These are phyloP conservation scores for Pseudorhombus dupliciocellatus DNA, from an alignment of 2,113 vertebrate genomes.

Conservation along the genomic window DNA sequence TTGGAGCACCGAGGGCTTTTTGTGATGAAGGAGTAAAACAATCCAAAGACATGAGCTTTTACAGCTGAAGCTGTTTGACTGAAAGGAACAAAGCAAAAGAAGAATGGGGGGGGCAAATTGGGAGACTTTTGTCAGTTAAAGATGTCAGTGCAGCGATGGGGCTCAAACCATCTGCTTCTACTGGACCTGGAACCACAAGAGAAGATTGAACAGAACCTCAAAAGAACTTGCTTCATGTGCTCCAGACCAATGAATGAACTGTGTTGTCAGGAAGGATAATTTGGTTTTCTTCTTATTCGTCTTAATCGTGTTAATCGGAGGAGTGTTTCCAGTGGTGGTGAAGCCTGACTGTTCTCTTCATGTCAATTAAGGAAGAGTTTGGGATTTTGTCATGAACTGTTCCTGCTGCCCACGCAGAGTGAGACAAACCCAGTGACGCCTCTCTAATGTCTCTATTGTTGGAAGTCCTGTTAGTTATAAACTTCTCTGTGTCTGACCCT, in stretches of 20 bases:
- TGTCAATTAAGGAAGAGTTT: neutral
- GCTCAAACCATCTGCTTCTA: constrained; percentile 3
- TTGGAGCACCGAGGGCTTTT: constrained; percentile 13
- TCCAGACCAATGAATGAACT: constrained; percentile 40
- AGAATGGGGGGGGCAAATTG: neutral
- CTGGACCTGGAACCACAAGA: constrained; percentile 29
- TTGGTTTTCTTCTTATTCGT: constrained; percentile 14
- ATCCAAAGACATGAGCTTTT: constrained; percentile 48
- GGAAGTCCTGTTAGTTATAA: neutral
- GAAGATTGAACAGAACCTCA: constrained; percentile 17
- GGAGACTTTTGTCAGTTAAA: neutral
- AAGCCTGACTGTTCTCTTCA: neutral
- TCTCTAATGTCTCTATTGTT: neutral
- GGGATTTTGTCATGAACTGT: neutral
- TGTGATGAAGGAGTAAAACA: constrained; percentile 13
- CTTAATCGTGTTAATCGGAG: constrained; percentile 15
- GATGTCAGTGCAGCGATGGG: neutral
- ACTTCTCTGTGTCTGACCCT: too few relatives aligned
- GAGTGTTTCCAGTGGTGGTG: neutral
- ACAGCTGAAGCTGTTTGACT: constrained; percentile 28
- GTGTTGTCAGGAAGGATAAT: constrained; percentile 23
- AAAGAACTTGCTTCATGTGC: constrained; percentile 56
- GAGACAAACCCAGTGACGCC: constrained; percentile 14
- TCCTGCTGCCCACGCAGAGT: neutral
- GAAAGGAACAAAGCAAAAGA: constrained; percentile 16